Percentiles rank a stretch among this genome's conserved stretches.
Evolutionary conservation across 2,888 invertebrate genomes (phyloP).

Genomic region (Anarsia innoxiella): DNA sequence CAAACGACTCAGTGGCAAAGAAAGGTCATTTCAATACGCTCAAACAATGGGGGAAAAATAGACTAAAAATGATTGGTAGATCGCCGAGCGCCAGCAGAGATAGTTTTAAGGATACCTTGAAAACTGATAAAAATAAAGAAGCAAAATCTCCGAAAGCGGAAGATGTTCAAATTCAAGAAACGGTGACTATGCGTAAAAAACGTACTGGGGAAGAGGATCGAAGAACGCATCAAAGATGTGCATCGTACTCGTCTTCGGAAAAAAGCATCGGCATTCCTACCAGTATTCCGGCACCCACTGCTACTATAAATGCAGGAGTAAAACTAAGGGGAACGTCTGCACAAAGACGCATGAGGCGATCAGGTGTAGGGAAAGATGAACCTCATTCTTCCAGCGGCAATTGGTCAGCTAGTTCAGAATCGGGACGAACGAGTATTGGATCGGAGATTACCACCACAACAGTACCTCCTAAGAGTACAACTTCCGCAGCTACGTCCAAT

Average conservation of each 20-base stretch:
- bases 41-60: constrained; percentile 89
- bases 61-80: constrained; percentile 83
- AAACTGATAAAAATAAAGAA: constrained; percentile 56
- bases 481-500: constrained; percentile 80
- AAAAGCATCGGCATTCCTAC: constrained; percentile 78
- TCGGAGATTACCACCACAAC: constrained; percentile 85
- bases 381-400: constrained; percentile 94
- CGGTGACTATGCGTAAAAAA: constrained; percentile 78
- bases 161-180: constrained; percentile 79
- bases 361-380: constrained; percentile 82
- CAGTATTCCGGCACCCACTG: constrained; percentile 61
- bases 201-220: constrained; percentile 77
- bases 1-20: constrained; percentile 71
- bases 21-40: constrained; percentile 85
- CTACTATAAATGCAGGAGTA: constrained; percentile 77
- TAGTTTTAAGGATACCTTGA: constrained; percentile 56
- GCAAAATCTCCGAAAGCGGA: constrained; percentile 59
- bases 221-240: constrained; percentile 85
- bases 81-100: constrained; percentile 74
- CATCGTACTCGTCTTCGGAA: constrained; percentile 85
- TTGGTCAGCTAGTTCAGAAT: constrained; percentile 95
- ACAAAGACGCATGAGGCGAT: constrained; percentile 81
- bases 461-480: constrained; percentile 81
- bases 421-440: constrained; percentile 88
- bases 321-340: constrained; percentile 85